Evolutionary conservation across 53 echinoderm and acorn worm genomes (phyloP).

Genomic region (Patiria pectinifera): DNA sequence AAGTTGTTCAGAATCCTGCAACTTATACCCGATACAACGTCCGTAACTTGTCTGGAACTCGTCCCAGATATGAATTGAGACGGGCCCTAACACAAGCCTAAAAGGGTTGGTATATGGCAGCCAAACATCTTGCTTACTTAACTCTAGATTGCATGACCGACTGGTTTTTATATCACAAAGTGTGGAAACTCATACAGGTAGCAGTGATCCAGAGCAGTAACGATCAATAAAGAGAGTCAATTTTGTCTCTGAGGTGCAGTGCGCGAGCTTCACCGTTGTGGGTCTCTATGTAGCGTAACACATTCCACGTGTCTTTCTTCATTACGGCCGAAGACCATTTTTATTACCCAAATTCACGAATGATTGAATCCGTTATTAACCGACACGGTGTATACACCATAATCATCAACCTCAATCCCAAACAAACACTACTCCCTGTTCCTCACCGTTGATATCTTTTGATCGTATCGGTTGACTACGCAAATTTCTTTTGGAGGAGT

Average conservation of each 20-base stretch:
- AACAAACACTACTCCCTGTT: not conserved
- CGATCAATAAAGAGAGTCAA: not conserved
- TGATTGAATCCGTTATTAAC: conserved; percentile 49
- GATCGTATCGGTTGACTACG: not conserved
- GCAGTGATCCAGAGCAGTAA: not conserved
- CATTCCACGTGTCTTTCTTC: not conserved
- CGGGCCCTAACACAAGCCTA: not conserved
- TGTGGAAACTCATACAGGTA: not conserved
- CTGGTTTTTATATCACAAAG: not conserved
- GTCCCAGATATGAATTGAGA: too few relatives aligned
- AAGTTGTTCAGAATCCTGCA: too few relatives aligned
- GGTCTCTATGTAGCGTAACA: not conserved
- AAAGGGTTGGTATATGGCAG: not conserved
- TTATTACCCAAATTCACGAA: conserved; percentile 30
- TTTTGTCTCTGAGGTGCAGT: not conserved
- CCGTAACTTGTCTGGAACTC: too few relatives aligned
- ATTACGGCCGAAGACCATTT: not conserved
- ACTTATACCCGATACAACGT: too few relatives aligned
- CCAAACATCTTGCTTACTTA: not conserved
- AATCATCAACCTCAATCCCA: not conserved
- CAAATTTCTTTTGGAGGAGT: not conserved
- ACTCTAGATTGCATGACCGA: not conserved
- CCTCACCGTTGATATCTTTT: not conserved
- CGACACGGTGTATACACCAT: conserved; percentile 8
- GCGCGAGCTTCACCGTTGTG: not conserved